Percentiles rank a stretch among this genome's conserved stretches.
Evolutionary conservation across 2,797 vertebrate species (phyloP).

Genomic region (Zalophus californianus): DNA sequence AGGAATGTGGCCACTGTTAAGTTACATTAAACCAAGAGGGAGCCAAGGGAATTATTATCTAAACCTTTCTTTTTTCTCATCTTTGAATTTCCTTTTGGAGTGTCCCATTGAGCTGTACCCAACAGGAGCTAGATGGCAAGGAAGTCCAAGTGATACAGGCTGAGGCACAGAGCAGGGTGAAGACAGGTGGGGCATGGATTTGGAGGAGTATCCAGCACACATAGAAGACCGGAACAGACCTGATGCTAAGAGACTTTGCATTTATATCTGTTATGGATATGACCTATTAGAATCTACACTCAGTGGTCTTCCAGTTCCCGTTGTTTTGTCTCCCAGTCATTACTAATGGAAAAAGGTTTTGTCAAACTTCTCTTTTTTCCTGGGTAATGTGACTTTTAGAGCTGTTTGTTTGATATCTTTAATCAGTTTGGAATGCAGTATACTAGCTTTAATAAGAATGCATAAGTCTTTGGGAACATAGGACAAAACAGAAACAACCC

Average conservation of each 20-base stretch:
- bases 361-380: background rate
- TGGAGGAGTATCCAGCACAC: background rate
- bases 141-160: background rate
- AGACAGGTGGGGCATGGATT: background rate
- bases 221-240: background rate
- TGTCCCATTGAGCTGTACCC: background rate
- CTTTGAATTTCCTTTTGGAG: background rate
- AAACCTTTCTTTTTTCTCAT: background rate
- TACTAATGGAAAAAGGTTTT: background rate
- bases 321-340: conserved; percentile 22
- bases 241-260: background rate
- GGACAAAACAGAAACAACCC: background rate
- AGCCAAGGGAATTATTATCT: background rate
- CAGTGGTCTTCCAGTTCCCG: background rate
- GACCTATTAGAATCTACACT: background rate
- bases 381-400: background rate
- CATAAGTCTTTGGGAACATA: background rate
- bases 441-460: background rate
- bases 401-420: conserved; percentile 25
- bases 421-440: background rate
- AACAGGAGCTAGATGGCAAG: background rate
- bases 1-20: background rate
- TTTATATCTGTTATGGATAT: background rate
- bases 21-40: background rate
- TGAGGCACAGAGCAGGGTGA: background rate